Evolutionary conservation across 2,797 vertebrate species (phyloP).

Genomic region (Macrochelys suwanniensis): DNA sequence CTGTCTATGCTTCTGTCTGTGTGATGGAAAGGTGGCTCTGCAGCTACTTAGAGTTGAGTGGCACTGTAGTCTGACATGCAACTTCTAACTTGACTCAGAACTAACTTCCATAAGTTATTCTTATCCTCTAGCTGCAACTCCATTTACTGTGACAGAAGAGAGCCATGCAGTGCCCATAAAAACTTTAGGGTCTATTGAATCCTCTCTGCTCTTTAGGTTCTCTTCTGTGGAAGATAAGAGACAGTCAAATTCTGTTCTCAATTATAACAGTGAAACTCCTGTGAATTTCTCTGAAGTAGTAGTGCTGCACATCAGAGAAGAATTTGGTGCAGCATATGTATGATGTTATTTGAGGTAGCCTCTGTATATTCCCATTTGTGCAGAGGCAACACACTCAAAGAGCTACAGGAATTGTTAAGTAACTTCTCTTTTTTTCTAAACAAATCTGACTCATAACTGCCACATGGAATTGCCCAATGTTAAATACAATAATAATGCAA

Average conservation of each 20-base stretch:
- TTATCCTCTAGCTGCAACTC: conserved; percentile 25
- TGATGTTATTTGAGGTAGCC: neutral
- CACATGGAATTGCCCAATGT: neutral
- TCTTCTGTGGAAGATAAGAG: conserved; percentile 54
- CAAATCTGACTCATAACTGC: neutral
- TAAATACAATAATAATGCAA: neutral
- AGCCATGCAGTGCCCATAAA: conserved; percentile 60
- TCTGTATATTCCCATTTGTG: neutral
- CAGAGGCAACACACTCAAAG: neutral
- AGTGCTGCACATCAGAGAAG: conserved; percentile 7
- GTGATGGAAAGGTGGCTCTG: conserved; percentile 35
- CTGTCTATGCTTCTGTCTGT: conserved; percentile 15
- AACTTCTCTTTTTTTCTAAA: neutral
- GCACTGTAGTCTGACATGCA: neutral
- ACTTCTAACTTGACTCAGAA: conserved; percentile 22
- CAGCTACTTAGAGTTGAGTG: neutral
- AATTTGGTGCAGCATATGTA: neutral
- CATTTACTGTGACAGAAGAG: neutral
- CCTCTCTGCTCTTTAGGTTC: conserved; percentile 57
- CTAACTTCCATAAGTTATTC: neutral
- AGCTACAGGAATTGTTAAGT: neutral
- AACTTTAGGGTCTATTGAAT: conserved; percentile 10
- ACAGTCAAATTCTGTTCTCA: conserved; percentile 51
- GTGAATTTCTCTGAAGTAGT: neutral
- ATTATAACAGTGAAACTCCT: conserved; percentile 29